Conservation (phyloP, 2,113 vertebrate species). For the Suncus etruscus region DNA sequence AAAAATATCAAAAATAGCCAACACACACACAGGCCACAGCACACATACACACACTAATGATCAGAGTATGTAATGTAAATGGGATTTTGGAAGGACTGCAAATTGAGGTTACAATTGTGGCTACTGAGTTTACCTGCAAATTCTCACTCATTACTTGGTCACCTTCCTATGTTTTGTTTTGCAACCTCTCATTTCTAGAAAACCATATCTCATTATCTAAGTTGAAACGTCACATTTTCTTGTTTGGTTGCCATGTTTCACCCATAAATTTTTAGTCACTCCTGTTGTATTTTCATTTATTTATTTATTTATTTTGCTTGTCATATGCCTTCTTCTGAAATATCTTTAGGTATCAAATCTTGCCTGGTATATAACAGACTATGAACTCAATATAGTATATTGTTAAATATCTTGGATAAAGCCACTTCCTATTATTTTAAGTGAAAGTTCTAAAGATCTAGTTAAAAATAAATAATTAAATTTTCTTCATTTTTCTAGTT, state of each 20-base stretch:
- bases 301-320: neutral
- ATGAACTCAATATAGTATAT: neutral
- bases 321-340: neutral
- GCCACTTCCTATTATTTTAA: neutral
- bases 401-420: conserved; percentile 13
- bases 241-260: neutral
- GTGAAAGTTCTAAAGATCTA: neutral
- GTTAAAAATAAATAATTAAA: neutral
- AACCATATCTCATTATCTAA: neutral
- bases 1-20: no score
- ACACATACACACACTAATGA: no score
- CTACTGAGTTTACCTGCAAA: neutral
- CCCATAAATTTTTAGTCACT: neutral
- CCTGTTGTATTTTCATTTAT: neutral
- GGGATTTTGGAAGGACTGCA: no score
- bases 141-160: neutral
- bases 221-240: neutral
- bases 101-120: neutral
- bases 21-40: no score
- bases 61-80: no score
- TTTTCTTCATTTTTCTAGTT: neutral
- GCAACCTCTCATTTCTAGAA: neutral
- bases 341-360: neutral
- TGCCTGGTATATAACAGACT: neutral
- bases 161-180: neutral